Evolutionary conservation across 2,797 vertebrate species (phyloP).

Genomic region (Periparus ater): DNA sequence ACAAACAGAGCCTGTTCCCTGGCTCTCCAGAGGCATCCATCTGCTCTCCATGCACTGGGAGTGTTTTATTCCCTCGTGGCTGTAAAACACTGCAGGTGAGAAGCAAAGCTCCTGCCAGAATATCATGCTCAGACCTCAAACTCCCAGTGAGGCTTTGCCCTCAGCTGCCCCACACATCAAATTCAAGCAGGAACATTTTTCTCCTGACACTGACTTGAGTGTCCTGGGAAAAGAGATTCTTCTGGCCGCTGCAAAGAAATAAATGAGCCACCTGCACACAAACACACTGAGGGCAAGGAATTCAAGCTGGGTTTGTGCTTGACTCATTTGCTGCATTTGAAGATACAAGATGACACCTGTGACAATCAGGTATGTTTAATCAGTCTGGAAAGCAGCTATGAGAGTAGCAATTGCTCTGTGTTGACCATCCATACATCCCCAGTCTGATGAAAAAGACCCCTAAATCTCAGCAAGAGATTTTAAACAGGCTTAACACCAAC

Average conservation of each 20-base stretch:
- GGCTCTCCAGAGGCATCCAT: neutral
- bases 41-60: neutral
- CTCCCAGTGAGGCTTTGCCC: fast-evolving
- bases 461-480: neutral
- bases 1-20: neutral
- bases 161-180: neutral
- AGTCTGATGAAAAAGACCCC: neutral
- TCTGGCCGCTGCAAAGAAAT: neutral
- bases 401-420: neutral
- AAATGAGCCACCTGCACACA: neutral
- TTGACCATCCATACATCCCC: neutral
- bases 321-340: neutral
- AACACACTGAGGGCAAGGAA: fast-evolving
- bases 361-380: neutral
- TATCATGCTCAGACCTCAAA: fast-evolving
- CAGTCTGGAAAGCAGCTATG: neutral
- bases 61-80: neutral
- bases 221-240: neutral
- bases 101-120: neutral
- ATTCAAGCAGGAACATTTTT: neutral
- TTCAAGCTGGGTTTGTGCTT: neutral
- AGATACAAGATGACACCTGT: neutral
- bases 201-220: neutral
- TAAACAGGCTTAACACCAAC: neutral
- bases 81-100: neutral